Evolutionary conservation across 2,888 invertebrate species (phyloP), one percentile per base, ranked within the genome.

Genomic region (Pocota personata): DNA sequence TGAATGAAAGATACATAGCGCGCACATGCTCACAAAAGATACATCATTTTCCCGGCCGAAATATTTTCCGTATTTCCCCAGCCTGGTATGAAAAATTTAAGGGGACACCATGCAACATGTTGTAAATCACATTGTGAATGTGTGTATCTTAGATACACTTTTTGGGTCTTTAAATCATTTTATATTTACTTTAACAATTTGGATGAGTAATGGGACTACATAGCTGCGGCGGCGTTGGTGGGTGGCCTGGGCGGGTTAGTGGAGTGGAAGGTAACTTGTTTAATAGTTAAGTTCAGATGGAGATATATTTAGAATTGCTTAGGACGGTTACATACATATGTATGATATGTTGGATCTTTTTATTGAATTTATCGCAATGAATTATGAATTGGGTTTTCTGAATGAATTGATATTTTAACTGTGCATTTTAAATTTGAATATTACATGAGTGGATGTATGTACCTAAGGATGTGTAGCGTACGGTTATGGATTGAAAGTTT

Each of bases 171-270:
- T 86, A 86, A 86, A 86, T 86, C 80, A 86, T 86, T 80, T 86
- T 80, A 80, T 86, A 86, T 86, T 86, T 82, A 86, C 82, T 82
- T 77, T 52, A 77, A 86, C 86, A 77, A 86, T 82, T 72, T 48
- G 55, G 72, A 86, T 86, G 86, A 86, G 72, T 77, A 82, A 82
- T 77, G 55, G 77, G 66, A 48, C 32, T 69, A n/a, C n/a, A n/a
- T n/a, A 3, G 64, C 69, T 62, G 19, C n/a, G 30, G 16, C 40
- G 8, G 21, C 30, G 32, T 2, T 12, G 27, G n/a, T 3, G 30
- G 21, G 43, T 16, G 27, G 14, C 3, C 4, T 16, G 27, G 14
- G 14, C 4, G 14, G 40, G 30, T 24, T 10, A 0, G 43, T 21
- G n/a, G 7, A n/a, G 32, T 67, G 43, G 46, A 40, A 72, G 60